phyloP scores from a whole-genome alignment of 2,888 invertebrate species.

The Heliconius ismenius region DNA sequence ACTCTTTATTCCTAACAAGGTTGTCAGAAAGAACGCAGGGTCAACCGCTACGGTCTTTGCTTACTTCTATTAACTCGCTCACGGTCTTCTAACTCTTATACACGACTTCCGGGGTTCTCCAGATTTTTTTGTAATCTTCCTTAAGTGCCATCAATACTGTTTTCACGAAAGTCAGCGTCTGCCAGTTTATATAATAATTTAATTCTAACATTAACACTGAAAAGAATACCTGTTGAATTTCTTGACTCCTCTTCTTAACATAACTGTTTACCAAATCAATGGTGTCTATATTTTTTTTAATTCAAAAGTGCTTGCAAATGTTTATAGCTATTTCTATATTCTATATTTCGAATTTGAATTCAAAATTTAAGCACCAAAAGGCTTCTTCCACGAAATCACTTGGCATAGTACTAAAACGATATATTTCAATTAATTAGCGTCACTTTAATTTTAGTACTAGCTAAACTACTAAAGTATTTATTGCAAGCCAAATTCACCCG shows the following conservation, averaged over 20 bases:
- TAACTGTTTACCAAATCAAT: background rate
- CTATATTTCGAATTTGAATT: background rate
- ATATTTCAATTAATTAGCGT: conserved; percentile 30
- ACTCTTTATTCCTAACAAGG: background rate
- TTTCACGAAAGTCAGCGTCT: background rate
- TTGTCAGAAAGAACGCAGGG: too few species aligned
- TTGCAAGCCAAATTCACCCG: conserved; percentile 40
- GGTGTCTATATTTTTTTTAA: background rate
- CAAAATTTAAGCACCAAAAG: background rate
- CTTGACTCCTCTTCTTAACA: background rate
- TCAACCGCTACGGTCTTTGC: too few species aligned
- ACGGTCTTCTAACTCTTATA: background rate
- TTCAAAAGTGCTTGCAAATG: background rate
- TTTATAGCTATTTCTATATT: too few species aligned
- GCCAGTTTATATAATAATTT: background rate
- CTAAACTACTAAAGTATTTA: conserved; percentile 43
- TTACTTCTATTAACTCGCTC: background rate
- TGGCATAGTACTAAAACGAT: background rate
- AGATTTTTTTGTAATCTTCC: too few species aligned
- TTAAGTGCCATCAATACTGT: background rate
- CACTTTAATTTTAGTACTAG: conserved; percentile 31
- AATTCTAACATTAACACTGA: background rate
- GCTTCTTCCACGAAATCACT: background rate
- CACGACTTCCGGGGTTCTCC: too few species aligned
- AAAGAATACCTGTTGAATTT: background rate